Evolutionary conservation across 1,140 invertebrate species (phyloP), one percentile per base, ranked within the genome.

Genomic region (Melanaphis sacchari): DNA sequence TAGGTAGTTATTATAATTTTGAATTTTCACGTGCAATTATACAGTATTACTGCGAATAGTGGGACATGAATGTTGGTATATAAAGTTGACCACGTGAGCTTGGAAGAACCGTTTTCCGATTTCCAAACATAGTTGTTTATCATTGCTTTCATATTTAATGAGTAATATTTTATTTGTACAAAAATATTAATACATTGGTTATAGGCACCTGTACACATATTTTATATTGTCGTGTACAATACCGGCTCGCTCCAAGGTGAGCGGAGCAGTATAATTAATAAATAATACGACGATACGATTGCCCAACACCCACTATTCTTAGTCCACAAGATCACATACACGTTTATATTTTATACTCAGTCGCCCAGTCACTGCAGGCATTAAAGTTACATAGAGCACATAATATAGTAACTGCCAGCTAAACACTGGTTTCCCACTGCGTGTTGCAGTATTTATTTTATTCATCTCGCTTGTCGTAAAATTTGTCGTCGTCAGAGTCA

Each of bases 221-320:
- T n/a, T n/a, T 76, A 76, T n/a, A n/a, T n/a, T 76, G 59, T 15
- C 59, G 59, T 76, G 59, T 76, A 76, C 59, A 76, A 76, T 76
- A 76, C 59, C 59, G 59, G 59, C 31, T 76, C 59, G 31, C 59
- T n/a, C 11, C 59, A 76, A 76, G 59, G 59, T 76, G 59, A 76
- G 59, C 59, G 31, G 31, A 76, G 59, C 15, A n/a, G 31, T n/a
- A 76, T 76, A 76, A n/a, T n/a, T n/a, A n/a, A 76, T 76, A 3
- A 76, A 76, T 76, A 76, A 76, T 76, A n/a, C 59, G 54, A 31
- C 24, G 26, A n/a, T 43, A 76, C 31, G 59, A 76, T 76, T 76
- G n/a, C 59, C 31, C 31, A 76, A 76, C 59, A 76, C n/a, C 59
- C 59, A 66, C 31, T 31, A 31, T 18, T n/a, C 59, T n/a, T 15